Conservation (phyloP, 2,888 invertebrate genomes). For the Galerucella calmariensis region DNA sequence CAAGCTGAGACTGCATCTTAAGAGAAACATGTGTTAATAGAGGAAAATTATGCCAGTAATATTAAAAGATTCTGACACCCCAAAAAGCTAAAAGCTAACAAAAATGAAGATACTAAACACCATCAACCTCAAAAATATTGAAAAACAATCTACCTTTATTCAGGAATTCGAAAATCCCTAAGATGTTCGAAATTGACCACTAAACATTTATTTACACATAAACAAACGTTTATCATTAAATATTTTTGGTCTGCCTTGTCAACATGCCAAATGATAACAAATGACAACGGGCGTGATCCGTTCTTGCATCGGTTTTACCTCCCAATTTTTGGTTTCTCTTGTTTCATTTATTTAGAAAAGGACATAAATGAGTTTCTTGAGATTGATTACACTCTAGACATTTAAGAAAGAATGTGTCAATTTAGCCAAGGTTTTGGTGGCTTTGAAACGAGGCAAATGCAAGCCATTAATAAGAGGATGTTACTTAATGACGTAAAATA, state of each 20-base stretch:
- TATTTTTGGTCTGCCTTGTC: slow-evolving; percentile 32
- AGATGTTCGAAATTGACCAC: slow-evolving; percentile 19
- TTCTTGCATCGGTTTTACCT: slow-evolving; percentile 19
- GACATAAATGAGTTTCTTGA: slow-evolving; percentile 24
- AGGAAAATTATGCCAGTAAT: slow-evolving; percentile 28
- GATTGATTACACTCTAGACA: slow-evolving; percentile 19
- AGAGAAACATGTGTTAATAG: slow-evolving; percentile 53
- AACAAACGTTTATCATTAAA: slow-evolving; percentile 36
- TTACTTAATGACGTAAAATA: neutral
- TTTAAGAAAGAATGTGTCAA: slow-evolving; percentile 22
- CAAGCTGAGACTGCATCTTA: slow-evolving; percentile 65
- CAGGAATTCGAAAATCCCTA: slow-evolving; percentile 28
- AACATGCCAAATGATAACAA: slow-evolving; percentile 33
- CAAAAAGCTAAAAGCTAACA: slow-evolving; percentile 47
- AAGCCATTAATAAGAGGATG: neutral
- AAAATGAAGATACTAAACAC: slow-evolving; percentile 40
- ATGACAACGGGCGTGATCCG: slow-evolving; percentile 35
- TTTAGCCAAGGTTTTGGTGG: slow-evolving; percentile 12
- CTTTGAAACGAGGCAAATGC: neutral
- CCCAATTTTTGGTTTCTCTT: slow-evolving; percentile 20
- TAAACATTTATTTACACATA: slow-evolving; percentile 35
- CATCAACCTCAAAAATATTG: slow-evolving; percentile 34
- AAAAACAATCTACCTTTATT: slow-evolving; percentile 30
- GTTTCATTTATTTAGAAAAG: slow-evolving; percentile 26
- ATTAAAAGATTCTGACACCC: slow-evolving; percentile 43